phyloP scores from a whole-genome alignment of 1,140 invertebrate species.

The Antheraea pernyi region DNA sequence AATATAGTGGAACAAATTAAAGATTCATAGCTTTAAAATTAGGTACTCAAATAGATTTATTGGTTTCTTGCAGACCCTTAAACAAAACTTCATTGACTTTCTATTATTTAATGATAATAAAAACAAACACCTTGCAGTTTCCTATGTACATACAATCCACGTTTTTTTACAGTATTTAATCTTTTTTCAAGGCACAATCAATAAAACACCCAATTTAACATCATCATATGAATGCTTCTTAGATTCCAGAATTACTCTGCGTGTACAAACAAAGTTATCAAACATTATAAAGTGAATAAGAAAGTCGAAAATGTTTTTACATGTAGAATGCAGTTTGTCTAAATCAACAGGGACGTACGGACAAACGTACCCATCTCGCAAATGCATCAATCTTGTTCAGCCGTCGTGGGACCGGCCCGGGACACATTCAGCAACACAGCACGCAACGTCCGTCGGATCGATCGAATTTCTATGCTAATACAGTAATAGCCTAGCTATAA shows the following conservation, averaged over 20 bases:
- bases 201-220: neutral
- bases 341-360: slow-evolving; percentile 13
- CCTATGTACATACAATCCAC: too few relatives aligned
- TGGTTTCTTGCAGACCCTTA: too few relatives aligned
- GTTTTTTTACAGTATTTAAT: too few relatives aligned
- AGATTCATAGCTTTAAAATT: too few relatives aligned
- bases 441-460: slow-evolving; percentile 34
- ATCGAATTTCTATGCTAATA: slow-evolving; percentile 40
- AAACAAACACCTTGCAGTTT: too few relatives aligned
- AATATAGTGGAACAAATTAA: too few relatives aligned
- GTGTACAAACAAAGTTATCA: neutral
- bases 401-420: slow-evolving; percentile 31
- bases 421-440: slow-evolving; percentile 30
- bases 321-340: slow-evolving; percentile 13
- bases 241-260: neutral
- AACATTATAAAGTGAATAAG: neutral
- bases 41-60: too few relatives aligned
- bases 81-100: too few relatives aligned
- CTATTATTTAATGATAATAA: too few relatives aligned
- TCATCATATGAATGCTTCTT: neutral
- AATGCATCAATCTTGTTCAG: slow-evolving; percentile 65
- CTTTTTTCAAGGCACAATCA: neutral
- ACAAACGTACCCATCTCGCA: slow-evolving; percentile 24
- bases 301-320: slow-evolving; percentile 1
- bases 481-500: slow-evolving; percentile 24